Base-by-base conservation (phyloP, 2,797 vertebrate species). In the Peromyscus attwateri region DNA sequence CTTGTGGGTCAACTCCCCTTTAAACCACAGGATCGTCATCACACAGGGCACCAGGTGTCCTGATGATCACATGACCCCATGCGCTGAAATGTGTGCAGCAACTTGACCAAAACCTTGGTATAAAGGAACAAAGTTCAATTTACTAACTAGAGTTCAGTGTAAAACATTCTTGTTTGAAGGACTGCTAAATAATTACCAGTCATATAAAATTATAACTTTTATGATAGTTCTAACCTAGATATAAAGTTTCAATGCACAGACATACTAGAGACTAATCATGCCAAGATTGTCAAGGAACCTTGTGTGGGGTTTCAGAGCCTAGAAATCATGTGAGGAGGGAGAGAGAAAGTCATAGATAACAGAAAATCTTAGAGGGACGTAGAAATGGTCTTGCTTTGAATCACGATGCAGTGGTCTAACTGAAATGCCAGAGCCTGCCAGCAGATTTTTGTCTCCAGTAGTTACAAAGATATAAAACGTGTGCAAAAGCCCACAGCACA, bases 161-260 rank as follows among this genome's bases (percentile, higher is more conserved):
- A 89, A 95, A 81, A 64, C 89, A 87, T 75, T 90, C 43, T 64
- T 31, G 31, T 21, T 25, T 29, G 25, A 91, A 83, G 40, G 17
- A 40, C 29, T 71, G 70, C 43, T 43, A 94, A 95, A 81, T 91
- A 93, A 57, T 76, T 73, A 64, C 9, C 57, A 70, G 40, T 76
- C 91, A 57, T 62, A n/a, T 43, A 52, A 37, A 87, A 82, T 55
- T 62, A 46, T 62, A 87, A 52, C 40, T 87, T 83, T 68, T 68
- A n/a, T 84, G 80, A 70, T 62, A 92, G 70, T 73, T 55, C n/a
- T 52, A 21, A 55, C 52, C 71, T 84, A 34, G 3, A 64, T 92
- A 91, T 80, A 62, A 93, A 66, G 12, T 90, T 87, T 43, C 3
- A 29, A 87, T 27, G 29, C 3, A 89, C 25, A 77, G 93, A 95